These are phyloP conservation scores for Argyra leucocephala DNA, from an alignment of 2,888 invertebrate genomes.

Conservation along the genomic window DNA sequence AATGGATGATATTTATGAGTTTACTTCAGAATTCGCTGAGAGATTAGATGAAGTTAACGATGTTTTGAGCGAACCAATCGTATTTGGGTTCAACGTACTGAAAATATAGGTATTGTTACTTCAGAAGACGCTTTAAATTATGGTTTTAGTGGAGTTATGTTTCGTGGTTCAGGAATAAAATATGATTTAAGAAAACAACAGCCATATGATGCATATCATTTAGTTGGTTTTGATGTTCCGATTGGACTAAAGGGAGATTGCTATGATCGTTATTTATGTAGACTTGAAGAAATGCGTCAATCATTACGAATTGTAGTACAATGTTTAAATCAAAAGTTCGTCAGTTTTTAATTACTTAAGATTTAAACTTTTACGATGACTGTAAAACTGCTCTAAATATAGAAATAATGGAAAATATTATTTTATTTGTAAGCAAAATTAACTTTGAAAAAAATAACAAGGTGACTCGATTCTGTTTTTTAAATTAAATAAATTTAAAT, in stretches of 20 bases:
- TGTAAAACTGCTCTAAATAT: too few species aligned
- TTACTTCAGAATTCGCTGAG: slow-evolving; percentile 55
- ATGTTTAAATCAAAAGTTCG: slow-evolving; percentile 69
- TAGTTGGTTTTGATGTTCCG: slow-evolving; percentile 74
- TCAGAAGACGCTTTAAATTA: slow-evolving; percentile 68
- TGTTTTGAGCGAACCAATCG: slow-evolving; percentile 63
- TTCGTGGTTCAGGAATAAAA: slow-evolving; percentile 72
- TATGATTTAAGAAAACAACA: slow-evolving; percentile 76
- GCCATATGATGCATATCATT: slow-evolving; percentile 77
- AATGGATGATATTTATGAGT: slow-evolving; percentile 69
- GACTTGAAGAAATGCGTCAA: slow-evolving; percentile 65
- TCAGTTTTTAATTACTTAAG: too few species aligned
- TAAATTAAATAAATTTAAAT: too few species aligned
- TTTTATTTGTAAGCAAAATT: too few species aligned
- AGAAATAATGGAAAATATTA: too few species aligned
- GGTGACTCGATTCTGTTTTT: too few species aligned
- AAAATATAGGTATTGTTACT: slow-evolving; percentile 60
- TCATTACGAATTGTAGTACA: slow-evolving; percentile 68
- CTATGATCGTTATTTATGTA: slow-evolving; percentile 68
- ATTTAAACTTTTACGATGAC: too few species aligned
- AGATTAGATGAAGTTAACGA: slow-evolving; percentile 81
- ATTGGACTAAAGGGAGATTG: slow-evolving; percentile 74
- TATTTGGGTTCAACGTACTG: slow-evolving; percentile 60
- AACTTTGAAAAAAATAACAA: too few species aligned
- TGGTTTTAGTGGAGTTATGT: slow-evolving; percentile 66